Conservation (phyloP, 2,888 invertebrate species). For the Oxytorus armatus region DNA sequence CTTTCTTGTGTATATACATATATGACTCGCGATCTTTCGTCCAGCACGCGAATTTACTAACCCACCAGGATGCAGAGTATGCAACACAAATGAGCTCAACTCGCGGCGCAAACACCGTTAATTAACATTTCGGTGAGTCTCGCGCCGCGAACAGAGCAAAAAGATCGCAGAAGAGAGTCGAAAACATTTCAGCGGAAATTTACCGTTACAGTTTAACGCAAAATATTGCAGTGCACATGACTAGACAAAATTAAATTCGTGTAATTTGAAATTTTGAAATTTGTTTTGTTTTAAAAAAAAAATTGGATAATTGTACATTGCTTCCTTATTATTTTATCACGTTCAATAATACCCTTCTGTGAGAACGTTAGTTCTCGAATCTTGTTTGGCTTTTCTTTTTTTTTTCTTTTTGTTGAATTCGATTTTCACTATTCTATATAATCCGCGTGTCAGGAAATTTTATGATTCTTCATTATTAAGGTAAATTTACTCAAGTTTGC, state of each 20-base stretch:
- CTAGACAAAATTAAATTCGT: not conserved
- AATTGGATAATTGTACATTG: no score
- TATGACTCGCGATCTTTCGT: slow-evolving; percentile 38
- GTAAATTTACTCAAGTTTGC: no score
- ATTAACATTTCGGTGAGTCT: slow-evolving; percentile 75
- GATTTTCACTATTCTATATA: no score
- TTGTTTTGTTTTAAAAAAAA: not conserved
- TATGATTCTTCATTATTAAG: no score
- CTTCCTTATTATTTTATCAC: no score
- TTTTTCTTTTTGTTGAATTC: no score
- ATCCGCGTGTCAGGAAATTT: no score
- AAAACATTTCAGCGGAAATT: slow-evolving; percentile 21
- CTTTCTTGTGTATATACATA: not conserved
- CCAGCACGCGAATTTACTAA: slow-evolving; percentile 76
- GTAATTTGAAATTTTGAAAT: slow-evolving; percentile 14
- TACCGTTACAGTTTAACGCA: slow-evolving; percentile 7
- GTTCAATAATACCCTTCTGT: no score
- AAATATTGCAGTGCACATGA: not conserved
- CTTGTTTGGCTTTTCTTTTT: no score
- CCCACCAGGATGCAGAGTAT: slow-evolving; percentile 39
- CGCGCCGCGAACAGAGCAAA: no score
- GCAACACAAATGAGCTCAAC: slow-evolving; percentile 23
- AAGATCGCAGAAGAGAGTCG: slow-evolving; percentile 25
- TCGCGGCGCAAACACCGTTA: slow-evolving; percentile 64
- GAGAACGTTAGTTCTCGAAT: no score